Base-by-base conservation (phyloP, 2,888 invertebrate species). In the Platerodrilus igneus region DNA sequence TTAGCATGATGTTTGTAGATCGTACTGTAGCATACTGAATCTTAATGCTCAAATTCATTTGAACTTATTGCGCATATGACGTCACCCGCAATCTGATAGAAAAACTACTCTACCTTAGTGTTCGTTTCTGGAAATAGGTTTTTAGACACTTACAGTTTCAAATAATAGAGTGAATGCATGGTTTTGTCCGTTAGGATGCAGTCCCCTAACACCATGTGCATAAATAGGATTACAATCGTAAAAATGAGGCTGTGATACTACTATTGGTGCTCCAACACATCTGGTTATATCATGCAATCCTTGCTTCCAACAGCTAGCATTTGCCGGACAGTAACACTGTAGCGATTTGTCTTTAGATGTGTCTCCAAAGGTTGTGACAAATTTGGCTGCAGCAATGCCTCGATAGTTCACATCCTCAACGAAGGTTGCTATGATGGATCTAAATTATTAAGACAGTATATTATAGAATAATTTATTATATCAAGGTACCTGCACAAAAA, bases 161-260 rank as follows among this genome's bases (percentile, higher is more conserved):
- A 91, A 84, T 55, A 88, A 81, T 47, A 91, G 75, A 29, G 67
- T 73, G 3, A 90, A 83, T 28, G 76, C 81, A 62, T 93, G 92
- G 33, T 83, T 74, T 31, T 81, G 74, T 48, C 77, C 67, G 38
- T 78, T 75, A 0, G 87, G 86, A 34, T 68, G 70, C 0, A 87
- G 58, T 3, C 87, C 86, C 33, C 71, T 73, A 0, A 81, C 76
- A 1, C 69, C 70, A 4, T 61, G 55, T 2, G 62, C 32, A 31
- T 69, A 68, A 28, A 59, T 63, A 31, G 62, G 58, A 48, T 86
- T 83, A 0, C 72, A 68, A 2, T 78, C 74, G 47, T 79, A 78
- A 57, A 85, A 86, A 64, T 93, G 92, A 0, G 92, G 92, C 62
- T 86, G 60, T 0, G 90, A 86, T 0, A 76, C 83, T 6, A 82